Percentiles rank a stretch among this genome's conserved stretches.
phyloP scores from a whole-genome alignment of 2,797 vertebrate species.

The Syncerus caffer region DNA sequence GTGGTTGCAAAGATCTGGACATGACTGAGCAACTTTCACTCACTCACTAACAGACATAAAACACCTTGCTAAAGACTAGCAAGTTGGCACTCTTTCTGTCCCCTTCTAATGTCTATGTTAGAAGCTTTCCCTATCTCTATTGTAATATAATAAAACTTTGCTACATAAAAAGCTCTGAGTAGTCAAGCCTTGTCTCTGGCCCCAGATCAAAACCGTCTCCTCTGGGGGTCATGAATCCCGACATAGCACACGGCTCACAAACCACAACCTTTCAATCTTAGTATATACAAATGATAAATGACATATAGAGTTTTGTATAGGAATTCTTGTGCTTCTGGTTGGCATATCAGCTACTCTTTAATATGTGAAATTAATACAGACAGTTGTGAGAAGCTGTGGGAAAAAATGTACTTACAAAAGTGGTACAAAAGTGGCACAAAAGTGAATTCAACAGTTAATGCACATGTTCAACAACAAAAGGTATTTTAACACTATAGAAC shows the following conservation, averaged over 20 bases:
- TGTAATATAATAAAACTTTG: neutral
- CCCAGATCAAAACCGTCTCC: neutral
- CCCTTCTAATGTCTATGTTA: neutral
- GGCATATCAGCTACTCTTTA: constrained; percentile 83
- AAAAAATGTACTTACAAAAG: constrained; percentile 99
- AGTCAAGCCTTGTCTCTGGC: neutral
- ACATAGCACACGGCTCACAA: neutral
- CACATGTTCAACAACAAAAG: constrained; percentile 88
- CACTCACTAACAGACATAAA: neutral
- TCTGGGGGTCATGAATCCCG: neutral
- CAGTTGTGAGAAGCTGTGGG: constrained; percentile 91
- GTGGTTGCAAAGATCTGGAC: neutral
- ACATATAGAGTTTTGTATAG: constrained; percentile 71
- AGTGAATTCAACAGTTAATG: constrained; percentile 93
- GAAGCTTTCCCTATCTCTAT: neutral
- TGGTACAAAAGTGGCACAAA: constrained; percentile 87
- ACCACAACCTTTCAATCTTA: neutral
- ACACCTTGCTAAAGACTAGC: neutral
- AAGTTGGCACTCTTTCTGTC: neutral
- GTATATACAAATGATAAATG: constrained; percentile 69
- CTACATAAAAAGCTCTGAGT: neutral
- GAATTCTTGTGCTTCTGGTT: constrained; percentile 84
- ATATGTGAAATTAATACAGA: constrained; percentile 82
- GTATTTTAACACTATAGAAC: constrained; percentile 86
- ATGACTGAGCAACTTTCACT: neutral